Evolutionary conservation across 2,888 invertebrate species (phyloP), one percentile per base, ranked within the genome.

Genomic region (Chorisops tibialis): DNA sequence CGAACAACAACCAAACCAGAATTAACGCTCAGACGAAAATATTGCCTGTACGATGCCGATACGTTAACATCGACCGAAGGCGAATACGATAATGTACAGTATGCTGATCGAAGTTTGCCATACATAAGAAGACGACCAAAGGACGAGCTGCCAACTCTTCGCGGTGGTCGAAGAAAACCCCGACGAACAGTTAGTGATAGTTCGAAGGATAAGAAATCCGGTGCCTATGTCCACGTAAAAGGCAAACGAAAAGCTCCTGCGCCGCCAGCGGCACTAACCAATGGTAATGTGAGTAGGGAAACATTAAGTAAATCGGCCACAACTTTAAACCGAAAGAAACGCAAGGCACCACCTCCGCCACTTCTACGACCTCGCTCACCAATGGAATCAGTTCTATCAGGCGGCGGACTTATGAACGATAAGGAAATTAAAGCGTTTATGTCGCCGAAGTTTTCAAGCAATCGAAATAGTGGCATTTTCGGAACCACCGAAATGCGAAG

Each of bases 181-280:
- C 24, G 61, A 45, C 79, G 85, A 68, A 83, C 85, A 19, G 80
- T 81, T n/a, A 87, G 85, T 71, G 86, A 86, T 75, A 80, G 81
- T 14, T 81, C 83, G 21, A 81, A 82, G 67, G 82, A 82, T 64
- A 81, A 82, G 49, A 82, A 82, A 67, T 81, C 84, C 9, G 83
- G 83, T 4, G 77, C 80, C 3, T 81, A 80, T 68, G 74, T 80
- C 21, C 87, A 89, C 78, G 89, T 89, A 0, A 88, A 87, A 67
- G 89, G 89, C 21, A 90, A 90, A 74, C 78, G 89, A 52, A 84
- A 83, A 70, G 89, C 89, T 0, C 89, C 89, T 0, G 89, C 89
- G 4, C 72, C 70, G n/a, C 67, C 52, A 7, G 24, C 43, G 16
- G n/a, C 3, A 67, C 22, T 3, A 67, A 37, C 37, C 2, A 59